phyloP scores from a whole-genome alignment of 2,888 invertebrate species.

The Eustalomyia histrio region DNA sequence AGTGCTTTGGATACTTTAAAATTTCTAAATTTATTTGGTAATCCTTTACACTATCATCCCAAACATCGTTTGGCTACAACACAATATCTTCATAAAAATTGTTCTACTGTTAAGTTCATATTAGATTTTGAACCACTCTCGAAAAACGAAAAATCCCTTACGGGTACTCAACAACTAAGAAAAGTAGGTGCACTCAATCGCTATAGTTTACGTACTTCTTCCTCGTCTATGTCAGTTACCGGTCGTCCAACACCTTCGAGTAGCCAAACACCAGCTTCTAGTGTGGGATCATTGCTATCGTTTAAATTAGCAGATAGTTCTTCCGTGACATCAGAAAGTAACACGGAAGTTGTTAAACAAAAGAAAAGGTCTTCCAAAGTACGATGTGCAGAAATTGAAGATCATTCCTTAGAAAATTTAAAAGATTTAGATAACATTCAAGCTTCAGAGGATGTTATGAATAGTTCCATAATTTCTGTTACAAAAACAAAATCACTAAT shows the following conservation, averaged over 20 bases:
- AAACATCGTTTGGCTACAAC: slow-evolving; percentile 82
- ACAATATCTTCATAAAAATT: slow-evolving; percentile 82
- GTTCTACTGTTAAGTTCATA: slow-evolving; percentile 81
- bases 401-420: slow-evolving; percentile 48
- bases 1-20: slow-evolving; percentile 81
- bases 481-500: slow-evolving; percentile 14
- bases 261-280: slow-evolving; percentile 75
- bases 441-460: slow-evolving; percentile 20
- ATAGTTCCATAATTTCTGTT: slow-evolving; percentile 3
- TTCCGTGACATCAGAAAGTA: slow-evolving; percentile 48
- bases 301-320: slow-evolving; percentile 65
- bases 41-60: slow-evolving; percentile 83
- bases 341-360: slow-evolving; percentile 38
- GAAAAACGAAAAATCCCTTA: slow-evolving; percentile 81
- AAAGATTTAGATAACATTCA: slow-evolving; percentile 32
- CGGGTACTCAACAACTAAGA: slow-evolving; percentile 78
- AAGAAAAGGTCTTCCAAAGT: slow-evolving; percentile 79
- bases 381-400: slow-evolving; percentile 78
- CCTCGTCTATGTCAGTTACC: slow-evolving; percentile 66
- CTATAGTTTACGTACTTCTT: slow-evolving; percentile 62
- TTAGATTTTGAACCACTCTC: slow-evolving; percentile 81
- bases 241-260: slow-evolving; percentile 46
- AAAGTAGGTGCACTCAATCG: slow-evolving; percentile 67
- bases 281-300: slow-evolving; percentile 75
- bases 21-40: slow-evolving; percentile 82